Evolutionary conservation across 2,888 invertebrate genomes (phyloP).

Genomic region (Xestia xanthographa): DNA sequence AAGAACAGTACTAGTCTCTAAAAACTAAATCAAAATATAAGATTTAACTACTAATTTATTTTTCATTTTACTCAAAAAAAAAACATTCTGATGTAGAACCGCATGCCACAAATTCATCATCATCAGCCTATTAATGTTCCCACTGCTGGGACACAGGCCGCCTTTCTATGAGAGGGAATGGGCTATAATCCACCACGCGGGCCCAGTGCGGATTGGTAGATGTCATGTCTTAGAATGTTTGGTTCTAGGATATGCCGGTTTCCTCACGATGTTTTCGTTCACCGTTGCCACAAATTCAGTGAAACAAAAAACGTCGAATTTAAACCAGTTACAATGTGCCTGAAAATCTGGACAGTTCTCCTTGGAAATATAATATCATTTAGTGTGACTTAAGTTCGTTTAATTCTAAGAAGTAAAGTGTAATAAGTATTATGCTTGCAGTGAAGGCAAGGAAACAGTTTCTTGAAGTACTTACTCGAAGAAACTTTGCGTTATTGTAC

Average conservation of each 20-base stretch:
- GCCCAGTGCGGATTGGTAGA: too few species aligned
- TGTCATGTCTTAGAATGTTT: too few species aligned
- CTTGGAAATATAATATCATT: neutral
- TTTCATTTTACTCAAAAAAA: neutral
- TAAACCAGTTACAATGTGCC: constrained; percentile 5
- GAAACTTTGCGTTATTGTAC: constrained; percentile 31
- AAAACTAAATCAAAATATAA: neutral
- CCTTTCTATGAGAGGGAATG: too few species aligned
- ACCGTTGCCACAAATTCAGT: neutral
- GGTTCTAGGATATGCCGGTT: too few species aligned
- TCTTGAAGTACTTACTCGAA: constrained; percentile 15
- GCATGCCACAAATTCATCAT: neutral
- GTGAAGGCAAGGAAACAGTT: constrained; percentile 10
- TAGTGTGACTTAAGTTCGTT: neutral
- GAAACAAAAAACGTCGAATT: constrained; percentile 8
- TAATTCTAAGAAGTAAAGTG: constrained; percentile 26
- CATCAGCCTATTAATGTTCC: too few species aligned
- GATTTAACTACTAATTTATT: neutral
- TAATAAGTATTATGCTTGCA: constrained; percentile 21
- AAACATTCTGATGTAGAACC: neutral
- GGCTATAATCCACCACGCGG: too few species aligned
- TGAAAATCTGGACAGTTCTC: neutral
- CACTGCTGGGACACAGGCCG: too few species aligned
- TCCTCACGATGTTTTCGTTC: too few species aligned
- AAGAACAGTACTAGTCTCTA: neutral